These are phyloP conservation scores for Protosalanx chinensis DNA, from an alignment of 2,797 vertebrate genomes.

Conservation along the genomic window DNA sequence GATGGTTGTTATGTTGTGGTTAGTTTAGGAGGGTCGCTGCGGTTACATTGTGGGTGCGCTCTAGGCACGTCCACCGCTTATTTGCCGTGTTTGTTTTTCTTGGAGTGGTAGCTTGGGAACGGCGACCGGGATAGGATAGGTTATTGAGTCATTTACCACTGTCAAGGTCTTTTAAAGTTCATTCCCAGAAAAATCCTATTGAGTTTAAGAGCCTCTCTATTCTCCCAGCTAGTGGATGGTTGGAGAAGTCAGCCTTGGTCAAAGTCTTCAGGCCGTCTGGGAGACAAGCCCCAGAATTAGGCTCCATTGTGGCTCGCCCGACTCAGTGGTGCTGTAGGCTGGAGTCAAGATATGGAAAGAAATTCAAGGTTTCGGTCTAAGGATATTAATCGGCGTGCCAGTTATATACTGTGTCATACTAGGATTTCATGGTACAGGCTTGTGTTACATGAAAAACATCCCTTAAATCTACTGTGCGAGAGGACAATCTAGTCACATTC, in stretches of 20 bases:
- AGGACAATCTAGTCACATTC: not conserved
- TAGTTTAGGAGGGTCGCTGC: too few species aligned
- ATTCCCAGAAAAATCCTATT: not conserved
- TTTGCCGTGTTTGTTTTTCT: not conserved
- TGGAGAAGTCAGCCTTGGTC: constrained; percentile 6
- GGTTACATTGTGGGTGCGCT: not conserved
- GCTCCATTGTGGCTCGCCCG: not conserved
- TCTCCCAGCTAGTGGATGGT: not conserved
- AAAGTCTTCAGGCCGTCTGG: constrained; percentile 17
- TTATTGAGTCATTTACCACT: not conserved
- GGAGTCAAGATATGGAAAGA: not conserved
- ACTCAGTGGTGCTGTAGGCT: not conserved
- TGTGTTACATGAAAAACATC: too few species aligned
- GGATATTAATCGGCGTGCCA: not conserved
- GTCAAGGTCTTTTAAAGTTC: not conserved
- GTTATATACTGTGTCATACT: too few species aligned
- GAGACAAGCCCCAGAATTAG: constrained; percentile 21
- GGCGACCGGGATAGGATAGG: not conserved
- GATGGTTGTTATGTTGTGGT: not conserved
- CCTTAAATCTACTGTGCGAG: not conserved
- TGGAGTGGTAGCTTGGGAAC: not conserved
- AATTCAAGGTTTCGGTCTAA: not conserved
- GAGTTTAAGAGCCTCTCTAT: too few species aligned
- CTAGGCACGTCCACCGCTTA: not conserved
- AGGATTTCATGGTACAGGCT: too few species aligned